Evolutionary conservation across 2,797 vertebrate species (phyloP).

Genomic region (Sylvia borin): DNA sequence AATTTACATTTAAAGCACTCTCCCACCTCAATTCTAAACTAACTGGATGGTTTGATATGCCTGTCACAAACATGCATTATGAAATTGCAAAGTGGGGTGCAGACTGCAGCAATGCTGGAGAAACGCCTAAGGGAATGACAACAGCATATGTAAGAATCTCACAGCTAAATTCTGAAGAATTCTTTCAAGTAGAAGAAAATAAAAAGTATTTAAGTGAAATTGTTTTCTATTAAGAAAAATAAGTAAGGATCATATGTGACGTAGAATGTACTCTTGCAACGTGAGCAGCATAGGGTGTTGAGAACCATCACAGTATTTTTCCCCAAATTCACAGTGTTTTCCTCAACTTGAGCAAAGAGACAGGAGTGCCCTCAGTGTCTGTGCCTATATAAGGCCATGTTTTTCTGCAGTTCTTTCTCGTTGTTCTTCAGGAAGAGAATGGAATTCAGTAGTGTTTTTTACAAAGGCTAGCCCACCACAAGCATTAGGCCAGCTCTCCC

Average conservation of each 20-base stretch:
- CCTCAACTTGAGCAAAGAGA: not conserved
- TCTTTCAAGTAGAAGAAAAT: not conserved
- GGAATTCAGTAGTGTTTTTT: not conserved
- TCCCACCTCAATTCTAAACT: conserved; percentile 33
- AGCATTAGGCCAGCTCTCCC: not conserved
- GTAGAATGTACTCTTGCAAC: not conserved
- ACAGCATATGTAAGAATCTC: not conserved
- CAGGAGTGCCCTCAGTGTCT: not conserved
- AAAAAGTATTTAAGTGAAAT: not conserved
- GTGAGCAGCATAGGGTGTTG: not conserved
- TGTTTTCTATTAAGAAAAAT: not conserved
- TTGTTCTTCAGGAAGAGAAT: not conserved
- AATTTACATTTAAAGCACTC: conserved; percentile 51
- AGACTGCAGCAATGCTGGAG: not conserved
- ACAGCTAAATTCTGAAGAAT: not conserved
- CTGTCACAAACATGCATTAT: conserved; percentile 1
- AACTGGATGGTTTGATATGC: conserved; percentile 37
- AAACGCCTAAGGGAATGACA: not conserved
- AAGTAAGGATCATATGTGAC: not conserved
- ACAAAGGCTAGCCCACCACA: not conserved
- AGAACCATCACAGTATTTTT: not conserved
- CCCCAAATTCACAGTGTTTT: not conserved
- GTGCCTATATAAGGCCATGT: not conserved
- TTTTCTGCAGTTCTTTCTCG: not conserved
- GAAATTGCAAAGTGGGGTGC: not conserved